Conservation (phyloP, 2,113 vertebrate species). For the Lichenostomus cassidix region DNA sequence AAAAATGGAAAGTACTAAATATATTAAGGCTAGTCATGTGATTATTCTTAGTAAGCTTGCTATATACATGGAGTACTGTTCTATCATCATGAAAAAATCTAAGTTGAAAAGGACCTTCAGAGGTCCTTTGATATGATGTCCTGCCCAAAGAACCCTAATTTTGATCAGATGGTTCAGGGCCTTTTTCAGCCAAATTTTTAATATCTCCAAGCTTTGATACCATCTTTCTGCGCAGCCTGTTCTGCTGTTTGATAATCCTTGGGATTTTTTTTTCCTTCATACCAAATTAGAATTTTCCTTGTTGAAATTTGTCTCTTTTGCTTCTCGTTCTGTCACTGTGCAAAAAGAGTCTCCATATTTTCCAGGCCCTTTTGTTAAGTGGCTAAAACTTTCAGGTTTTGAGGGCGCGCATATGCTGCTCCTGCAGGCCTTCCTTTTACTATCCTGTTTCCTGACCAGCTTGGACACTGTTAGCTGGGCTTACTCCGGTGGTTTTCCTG, state of each 20-base stretch:
- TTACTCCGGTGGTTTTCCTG: neutral
- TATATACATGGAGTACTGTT: neutral
- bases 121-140: neutral
- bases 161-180: neutral
- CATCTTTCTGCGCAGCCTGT: neutral
- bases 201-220: neutral
- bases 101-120: neutral
- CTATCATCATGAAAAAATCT: neutral
- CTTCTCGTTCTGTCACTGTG: neutral
- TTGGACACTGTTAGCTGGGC: neutral
- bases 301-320: neutral
- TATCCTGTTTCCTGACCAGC: neutral
- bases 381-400: neutral
- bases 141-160: neutral
- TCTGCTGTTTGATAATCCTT: neutral
- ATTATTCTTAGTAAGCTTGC: conserved; percentile 17
- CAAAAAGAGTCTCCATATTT: neutral
- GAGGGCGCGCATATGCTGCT: neutral
- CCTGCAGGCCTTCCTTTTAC: neutral
- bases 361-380: neutral
- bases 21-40: conserved; percentile 8
- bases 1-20: conserved; percentile 51
- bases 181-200: neutral
- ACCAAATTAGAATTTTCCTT: neutral
- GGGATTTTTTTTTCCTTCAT: neutral